Base-by-base conservation (phyloP, 2,113 vertebrate species). In the Prunella himalayana region DNA sequence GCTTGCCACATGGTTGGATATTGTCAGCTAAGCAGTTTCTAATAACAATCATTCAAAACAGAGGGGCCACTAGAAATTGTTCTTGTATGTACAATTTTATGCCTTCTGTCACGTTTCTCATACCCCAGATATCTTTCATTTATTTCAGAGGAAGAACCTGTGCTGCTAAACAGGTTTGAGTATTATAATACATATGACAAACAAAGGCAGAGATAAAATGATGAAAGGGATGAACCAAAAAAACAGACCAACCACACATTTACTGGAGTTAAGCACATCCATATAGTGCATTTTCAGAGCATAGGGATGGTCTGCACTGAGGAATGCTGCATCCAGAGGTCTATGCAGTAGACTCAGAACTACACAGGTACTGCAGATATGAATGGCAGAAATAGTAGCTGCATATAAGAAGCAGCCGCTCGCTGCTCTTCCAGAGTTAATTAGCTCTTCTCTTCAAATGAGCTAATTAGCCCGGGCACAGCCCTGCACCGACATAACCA, bases 381-480 rank as follows among this genome's bases (percentile, higher is more conserved):
- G 56, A 77, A 59, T 0, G 0, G 45, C 64, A 92, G 82, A 39
- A 83, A 54, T 7, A 73, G 66, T 24, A 73, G 64, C 88, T 90
- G 64, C 35, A 27, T 44, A 15, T n/a, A 56, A 92, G 88, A 86
- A 83, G 56, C 59, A 90, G 75, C 20, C 2, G 0, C 44, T 90
- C 1, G 2, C 70, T 93, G 28, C 31, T 93, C 11, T 77, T 91
- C 54, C 76, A 93, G 71, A 86, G 54, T 90, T 96, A 95, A 95
- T 94, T 92, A 94, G 71, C 86, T 82, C 51, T 88, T 93, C 88
- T 70, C 64, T 92, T 90, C 88, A 90, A 94, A 92, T 92, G 77
- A 94, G 44, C 51, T 97, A 92, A 97, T 96, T 94, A 96, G 88
- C 72, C 63, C 18, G 76, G 92, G 95, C 86, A 78, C 59, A 93